These are phyloP conservation scores for Erebia aethiops DNA, from an alignment of 2,888 invertebrate genomes.

Conservation along the genomic window DNA sequence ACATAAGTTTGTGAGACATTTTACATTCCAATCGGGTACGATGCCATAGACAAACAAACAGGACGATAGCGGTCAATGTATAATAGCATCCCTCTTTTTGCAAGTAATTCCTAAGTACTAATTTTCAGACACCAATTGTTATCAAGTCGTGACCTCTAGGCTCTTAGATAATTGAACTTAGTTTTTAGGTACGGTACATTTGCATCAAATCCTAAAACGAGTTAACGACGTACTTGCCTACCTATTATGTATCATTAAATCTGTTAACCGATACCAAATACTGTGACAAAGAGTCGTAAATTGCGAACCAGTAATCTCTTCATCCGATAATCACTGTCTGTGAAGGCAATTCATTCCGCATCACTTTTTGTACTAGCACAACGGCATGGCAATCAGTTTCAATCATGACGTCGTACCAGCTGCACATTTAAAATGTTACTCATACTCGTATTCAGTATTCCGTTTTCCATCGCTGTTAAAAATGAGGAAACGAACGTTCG, in stretches of 20 bases:
- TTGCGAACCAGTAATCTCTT: conserved; percentile 66
- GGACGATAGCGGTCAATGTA: too few species aligned
- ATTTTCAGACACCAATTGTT: neutral
- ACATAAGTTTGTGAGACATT: too few species aligned
- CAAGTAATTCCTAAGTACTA: too few species aligned
- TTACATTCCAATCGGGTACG: too few species aligned
- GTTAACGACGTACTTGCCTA: neutral
- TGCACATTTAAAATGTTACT: conserved; percentile 77
- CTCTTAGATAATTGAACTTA: conserved; percentile 5
- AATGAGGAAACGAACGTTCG: conserved; percentile 48
- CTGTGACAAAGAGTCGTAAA: conserved; percentile 46
- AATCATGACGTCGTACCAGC: conserved; percentile 67
- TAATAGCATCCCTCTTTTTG: too few species aligned
- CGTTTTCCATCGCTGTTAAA: conserved; percentile 48
- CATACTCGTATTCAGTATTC: conserved; percentile 47
- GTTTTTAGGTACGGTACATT: neutral
- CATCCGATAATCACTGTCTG: conserved; percentile 65
- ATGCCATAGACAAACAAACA: too few species aligned
- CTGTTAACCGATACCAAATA: conserved; percentile 18
- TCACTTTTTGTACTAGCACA: conserved; percentile 56
- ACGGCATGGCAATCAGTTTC: conserved; percentile 65
- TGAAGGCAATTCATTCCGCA: conserved; percentile 63
- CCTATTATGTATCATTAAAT: conserved; percentile 1
- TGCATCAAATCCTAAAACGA: neutral
- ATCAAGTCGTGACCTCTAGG: neutral